Evolutionary conservation across 2,113 vertebrate species (phyloP), one percentile per base, ranked within the genome.

Genomic region (Cyanoliseus patagonus): DNA sequence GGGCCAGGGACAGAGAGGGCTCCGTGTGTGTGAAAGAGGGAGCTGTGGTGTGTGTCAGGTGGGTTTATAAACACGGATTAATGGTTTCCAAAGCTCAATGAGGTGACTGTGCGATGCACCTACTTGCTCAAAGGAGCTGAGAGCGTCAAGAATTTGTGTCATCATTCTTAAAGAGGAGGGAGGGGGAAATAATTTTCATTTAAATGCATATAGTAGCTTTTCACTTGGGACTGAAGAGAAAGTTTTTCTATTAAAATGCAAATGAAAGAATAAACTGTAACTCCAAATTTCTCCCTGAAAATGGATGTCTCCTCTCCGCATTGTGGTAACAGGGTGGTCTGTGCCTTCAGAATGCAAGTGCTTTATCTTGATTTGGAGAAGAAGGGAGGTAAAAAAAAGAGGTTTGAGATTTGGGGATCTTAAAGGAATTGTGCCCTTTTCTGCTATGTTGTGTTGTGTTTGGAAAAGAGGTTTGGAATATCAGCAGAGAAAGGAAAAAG

Each of bases 181-280:
- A n/a, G 19, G 37, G 66, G 63, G 68, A 93, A 74, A 93, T 86
- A 88, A 88, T 92, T 94, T 97, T 98, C 97, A 98, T 98, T 98
- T 97, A 98, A 98, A 98, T 98, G 98, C 98, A 98, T 98, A 98
- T 97, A 96, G 97, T 94, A 95, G 82, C 98, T 98, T 98, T 97
- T 98, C 98, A 97, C 96, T 95, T 97, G 98, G 98, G 98, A 98
- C 97, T 87, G 75, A 95, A 96, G 94, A 84, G 97, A 98, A 98
- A 98, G 98, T 98, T 98, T 98, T 98, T 98, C 98, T 98, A 98
- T 98, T 98, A 98, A 98, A 98, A 98, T 98, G 98, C 98, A 98
- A 98, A 98, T 98, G 98, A 98, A 98, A 97, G 97, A 97, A 97
- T 92, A 95, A 97, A 98, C 96, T 97, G 89, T 97, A 97, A 98